phyloP scores from a whole-genome alignment of 2,888 invertebrate genomes.

The Mechanitis mazaeus region DNA sequence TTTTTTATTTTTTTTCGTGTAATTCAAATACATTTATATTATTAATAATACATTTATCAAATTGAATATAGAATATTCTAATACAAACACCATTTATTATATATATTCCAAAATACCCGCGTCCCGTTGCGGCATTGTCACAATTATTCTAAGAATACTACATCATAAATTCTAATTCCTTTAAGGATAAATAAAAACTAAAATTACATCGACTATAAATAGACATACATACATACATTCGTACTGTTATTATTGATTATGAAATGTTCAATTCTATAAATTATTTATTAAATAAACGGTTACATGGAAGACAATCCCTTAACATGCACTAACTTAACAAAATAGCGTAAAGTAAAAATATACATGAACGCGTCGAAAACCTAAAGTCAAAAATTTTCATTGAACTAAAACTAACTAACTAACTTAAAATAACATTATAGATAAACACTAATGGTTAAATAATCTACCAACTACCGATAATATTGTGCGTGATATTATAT shows the following conservation, averaged over 20 bases:
- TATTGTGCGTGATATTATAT: constrained; percentile 44
- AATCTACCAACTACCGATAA: constrained; percentile 23
- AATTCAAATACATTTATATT: neutral
- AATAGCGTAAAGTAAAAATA: constrained; percentile 58
- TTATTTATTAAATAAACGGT: constrained; percentile 5
- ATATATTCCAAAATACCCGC: constrained; percentile 30
- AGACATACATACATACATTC: constrained; percentile 13
- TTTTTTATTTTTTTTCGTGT: neutral
- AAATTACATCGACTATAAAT: neutral
- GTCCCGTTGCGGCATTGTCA: constrained; percentile 32
- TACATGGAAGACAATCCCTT: constrained; percentile 12
- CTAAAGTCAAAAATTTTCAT: constrained; percentile 41
- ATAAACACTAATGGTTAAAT: constrained; percentile 15
- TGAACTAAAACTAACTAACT: constrained; percentile 26
- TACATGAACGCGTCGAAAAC: constrained; percentile 72
- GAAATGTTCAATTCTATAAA: constrained; percentile 3
- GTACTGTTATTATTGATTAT: constrained; percentile 5
- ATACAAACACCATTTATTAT: constrained; percentile 22
- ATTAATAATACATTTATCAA: constrained; percentile 21
- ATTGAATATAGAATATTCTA: constrained; percentile 19
- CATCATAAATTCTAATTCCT: constrained; percentile 35
- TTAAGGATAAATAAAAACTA: constrained; percentile 36
- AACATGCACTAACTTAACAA: constrained; percentile 12
- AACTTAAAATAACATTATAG: constrained; percentile 12
- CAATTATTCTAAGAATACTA: constrained; percentile 29